Evolutionary conservation across 2,113 vertebrate species (phyloP), one percentile per base, ranked within the genome.

Genomic region (Uria lomvia): DNA sequence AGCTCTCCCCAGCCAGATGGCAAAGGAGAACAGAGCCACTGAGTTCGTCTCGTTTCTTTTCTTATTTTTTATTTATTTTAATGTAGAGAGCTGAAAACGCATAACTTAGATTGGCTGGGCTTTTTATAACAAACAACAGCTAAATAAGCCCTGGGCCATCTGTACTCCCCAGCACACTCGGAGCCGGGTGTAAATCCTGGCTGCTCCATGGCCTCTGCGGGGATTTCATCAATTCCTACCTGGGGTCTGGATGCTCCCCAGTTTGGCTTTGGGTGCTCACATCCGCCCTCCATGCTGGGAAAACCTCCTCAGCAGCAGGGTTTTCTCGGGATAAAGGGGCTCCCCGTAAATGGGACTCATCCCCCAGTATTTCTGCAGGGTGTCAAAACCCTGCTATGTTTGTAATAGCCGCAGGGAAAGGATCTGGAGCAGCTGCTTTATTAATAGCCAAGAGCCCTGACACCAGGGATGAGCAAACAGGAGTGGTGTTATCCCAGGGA

Each of bases 71-170:
- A 19, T 55, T 60, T 19, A 8, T 22, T 89, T 60, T 24, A 40
- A 67, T 5, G 18, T 8, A 38, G 77, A 26, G 79, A 85, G 53
- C 83, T 75, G 34, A 27, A 42, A 76, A 81, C 9, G 66, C 59
- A 29, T 67, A 72, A 70, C 65, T 50, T 29, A 45, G 50, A 72
- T 83, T 22, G n/a, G 62, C 52, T 66, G 24, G 45, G 75, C 40
- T 96, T 92, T 91, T 86, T 68, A 78, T 38, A 68, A 53, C 76
- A 59, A 76, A 42, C 40, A 36, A 4, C 53, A 59, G 81, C 68
- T 92, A 90, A 91, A 96, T 67, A 94, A 94, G 84, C 77, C 85
- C 63, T 1, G 15, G 72, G 53, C 76, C 94, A 77, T 79, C 90
- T 89, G 94, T 56, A 53, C 63, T 62, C 71, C 29, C 26, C 8